phyloP scores from a whole-genome alignment of 2,888 invertebrate species.

The Dysmachus trigonus region DNA sequence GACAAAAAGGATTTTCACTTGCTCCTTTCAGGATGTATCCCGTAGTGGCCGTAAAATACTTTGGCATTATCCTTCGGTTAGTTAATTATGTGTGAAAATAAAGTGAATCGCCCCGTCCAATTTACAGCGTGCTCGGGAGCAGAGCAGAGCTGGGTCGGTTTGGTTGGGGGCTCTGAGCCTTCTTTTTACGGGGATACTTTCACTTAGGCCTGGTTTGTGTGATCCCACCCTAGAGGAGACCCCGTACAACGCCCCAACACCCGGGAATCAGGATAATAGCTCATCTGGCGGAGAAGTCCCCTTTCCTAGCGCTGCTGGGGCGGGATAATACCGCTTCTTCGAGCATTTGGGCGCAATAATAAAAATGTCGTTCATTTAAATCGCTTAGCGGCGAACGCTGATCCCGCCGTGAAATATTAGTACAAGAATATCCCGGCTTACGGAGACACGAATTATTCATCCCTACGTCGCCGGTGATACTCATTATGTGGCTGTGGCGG shows the following conservation, averaged over 20 bases:
- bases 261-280: slow-evolving; percentile 2
- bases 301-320: too few species aligned
- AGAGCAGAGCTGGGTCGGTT: too few species aligned
- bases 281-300: not conserved
- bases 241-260: not conserved
- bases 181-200: slow-evolving; percentile 10
- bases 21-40: slow-evolving; percentile 28
- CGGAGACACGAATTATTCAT: slow-evolving; percentile 35
- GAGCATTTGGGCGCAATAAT: slow-evolving; percentile 36
- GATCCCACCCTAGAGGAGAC: not conserved
- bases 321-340: not conserved
- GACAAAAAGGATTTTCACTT: slow-evolving; percentile 38
- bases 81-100: slow-evolving; percentile 52
- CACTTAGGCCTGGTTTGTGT: slow-evolving; percentile 18
- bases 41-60: slow-evolving; percentile 31
- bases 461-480: slow-evolving; percentile 2
- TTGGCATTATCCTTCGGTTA: slow-evolving; percentile 46
- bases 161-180: not conserved
- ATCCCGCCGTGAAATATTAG: slow-evolving; percentile 47
- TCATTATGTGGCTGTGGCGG: slow-evolving; percentile 11
- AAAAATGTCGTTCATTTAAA: slow-evolving; percentile 47
- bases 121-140: slow-evolving; percentile 17
- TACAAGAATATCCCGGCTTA: slow-evolving; percentile 16
- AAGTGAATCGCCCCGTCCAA: slow-evolving; percentile 44
- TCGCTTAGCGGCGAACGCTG: slow-evolving; percentile 36